These are phyloP conservation scores for Pseudochromis fuscus DNA, from an alignment of 2,797 vertebrate species.

Conservation along the genomic window DNA sequence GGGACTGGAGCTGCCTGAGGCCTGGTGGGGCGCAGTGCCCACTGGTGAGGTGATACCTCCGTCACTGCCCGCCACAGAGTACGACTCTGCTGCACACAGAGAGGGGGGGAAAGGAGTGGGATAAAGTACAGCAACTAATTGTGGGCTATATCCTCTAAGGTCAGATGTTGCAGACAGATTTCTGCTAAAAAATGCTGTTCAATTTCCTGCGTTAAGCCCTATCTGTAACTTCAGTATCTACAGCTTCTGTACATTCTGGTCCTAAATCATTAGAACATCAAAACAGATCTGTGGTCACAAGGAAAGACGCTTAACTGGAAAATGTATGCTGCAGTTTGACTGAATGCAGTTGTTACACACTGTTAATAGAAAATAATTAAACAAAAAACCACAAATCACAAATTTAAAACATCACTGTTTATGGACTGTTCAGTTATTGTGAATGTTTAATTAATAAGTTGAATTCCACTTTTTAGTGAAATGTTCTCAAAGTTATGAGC, in stretches of 20 bases:
- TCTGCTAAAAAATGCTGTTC: constrained; percentile 68
- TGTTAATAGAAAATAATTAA: neutral
- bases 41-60: constrained; percentile 83
- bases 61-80: constrained; percentile 86
- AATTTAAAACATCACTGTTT: no score
- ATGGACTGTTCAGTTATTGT: no score
- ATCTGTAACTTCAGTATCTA: constrained; percentile 57
- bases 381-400: neutral
- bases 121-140: constrained; percentile 56
- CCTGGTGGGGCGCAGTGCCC: constrained; percentile 83
- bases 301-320: neutral
- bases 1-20: constrained; percentile 85
- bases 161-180: constrained; percentile 66
- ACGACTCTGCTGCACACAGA: constrained; percentile 82
- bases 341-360: constrained; percentile 4
- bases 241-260: constrained; percentile 31
- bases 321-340: constrained; percentile 14
- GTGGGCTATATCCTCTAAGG: constrained; percentile 56
- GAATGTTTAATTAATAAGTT: no score
- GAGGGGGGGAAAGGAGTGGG: constrained; percentile 2
- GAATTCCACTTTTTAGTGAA: no score
- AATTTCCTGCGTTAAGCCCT: constrained; percentile 72
- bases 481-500: no score
- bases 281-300: constrained; percentile 31
- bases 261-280: constrained; percentile 24